Conservation (phyloP, 1,140 invertebrate genomes). For the Drosophila tsacasi region DNA sequence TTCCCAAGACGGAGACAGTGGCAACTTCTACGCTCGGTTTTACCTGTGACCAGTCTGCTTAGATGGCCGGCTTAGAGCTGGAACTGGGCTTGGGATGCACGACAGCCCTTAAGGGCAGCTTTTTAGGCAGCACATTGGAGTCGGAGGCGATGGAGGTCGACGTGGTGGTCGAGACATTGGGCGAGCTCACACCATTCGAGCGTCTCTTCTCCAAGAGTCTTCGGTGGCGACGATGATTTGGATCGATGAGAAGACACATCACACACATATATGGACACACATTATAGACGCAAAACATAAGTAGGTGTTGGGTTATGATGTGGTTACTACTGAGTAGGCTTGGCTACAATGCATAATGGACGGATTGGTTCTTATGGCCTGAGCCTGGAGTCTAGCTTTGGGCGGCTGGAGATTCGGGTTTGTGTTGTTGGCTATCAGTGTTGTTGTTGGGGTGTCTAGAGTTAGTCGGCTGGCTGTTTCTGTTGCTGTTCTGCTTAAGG, state of each 20-base stretch:
- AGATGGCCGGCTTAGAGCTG: conserved; percentile 8
- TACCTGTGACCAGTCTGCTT: conserved; percentile 39
- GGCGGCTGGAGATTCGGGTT: conserved; percentile 33
- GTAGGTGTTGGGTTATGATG: conserved; percentile 25
- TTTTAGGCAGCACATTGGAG: conserved; percentile 49
- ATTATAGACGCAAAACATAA: conserved; percentile 45
- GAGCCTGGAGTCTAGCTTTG: conserved; percentile 4
- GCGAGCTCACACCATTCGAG: conserved; percentile 58
- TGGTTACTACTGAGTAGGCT: conserved; percentile 16
- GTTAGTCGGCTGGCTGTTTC: conserved; percentile 44
- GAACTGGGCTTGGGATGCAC: background rate
- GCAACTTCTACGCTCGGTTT: conserved; percentile 7
- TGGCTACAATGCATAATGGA: conserved; percentile 23
- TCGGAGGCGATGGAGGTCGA: conserved; percentile 73
- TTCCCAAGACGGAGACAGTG: background rate
- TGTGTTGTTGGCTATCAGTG: conserved; percentile 42
- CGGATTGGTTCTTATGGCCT: conserved; percentile 21
- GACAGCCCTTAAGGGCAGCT: conserved; percentile 55
- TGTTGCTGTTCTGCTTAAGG: conserved; percentile 36
- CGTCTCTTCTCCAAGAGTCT: conserved; percentile 71
- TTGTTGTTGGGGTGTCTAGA: conserved; percentile 27
- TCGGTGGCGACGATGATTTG: conserved; percentile 25
- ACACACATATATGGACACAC: conserved; percentile 46
- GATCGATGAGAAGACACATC: conserved; percentile 23
- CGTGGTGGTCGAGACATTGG: conserved; percentile 62